Percentiles rank a stretch among this genome's conserved stretches.
Evolutionary conservation across 2,113 vertebrate genomes (phyloP).

Genomic region (Alosa alosa): DNA sequence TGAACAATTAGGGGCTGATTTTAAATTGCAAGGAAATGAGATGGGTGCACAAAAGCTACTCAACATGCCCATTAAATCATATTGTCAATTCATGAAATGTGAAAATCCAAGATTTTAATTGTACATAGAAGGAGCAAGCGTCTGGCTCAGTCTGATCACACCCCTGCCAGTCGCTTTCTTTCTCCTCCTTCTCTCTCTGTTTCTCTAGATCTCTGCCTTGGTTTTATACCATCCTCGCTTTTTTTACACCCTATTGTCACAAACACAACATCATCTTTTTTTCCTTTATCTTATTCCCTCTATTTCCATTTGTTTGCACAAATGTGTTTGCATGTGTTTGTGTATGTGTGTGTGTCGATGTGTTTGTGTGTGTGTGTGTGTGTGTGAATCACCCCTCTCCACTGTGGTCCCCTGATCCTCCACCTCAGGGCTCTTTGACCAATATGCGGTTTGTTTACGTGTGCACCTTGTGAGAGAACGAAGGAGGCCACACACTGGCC

Average conservation of each 20-base stretch:
- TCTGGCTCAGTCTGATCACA: not conserved
- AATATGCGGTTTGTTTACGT: conserved; percentile 70
- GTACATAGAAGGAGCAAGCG: not conserved
- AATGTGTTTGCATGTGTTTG: conserved; percentile 24
- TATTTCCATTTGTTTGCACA: conserved; percentile 2
- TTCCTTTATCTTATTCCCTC: conserved; percentile 24
- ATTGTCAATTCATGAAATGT: not conserved
- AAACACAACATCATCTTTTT: not conserved
- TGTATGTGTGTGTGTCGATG: too few species aligned
- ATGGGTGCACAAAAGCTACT: not conserved
- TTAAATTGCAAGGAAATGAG: not conserved
- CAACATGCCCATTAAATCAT: not conserved
- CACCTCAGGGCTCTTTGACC: conserved; percentile 67
- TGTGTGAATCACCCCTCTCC: conserved; percentile 1
- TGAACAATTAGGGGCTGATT: not conserved
- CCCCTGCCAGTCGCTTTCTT: not conserved
- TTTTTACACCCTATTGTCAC: not conserved
- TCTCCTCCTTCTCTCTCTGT: not conserved
- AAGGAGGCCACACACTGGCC: conserved; percentile 59
- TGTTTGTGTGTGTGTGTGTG: not conserved
- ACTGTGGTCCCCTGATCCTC: conserved; percentile 39
- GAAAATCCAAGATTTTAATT: not conserved
- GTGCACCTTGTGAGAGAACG: conserved; percentile 63
- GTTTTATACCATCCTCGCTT: not conserved
- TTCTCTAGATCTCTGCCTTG: not conserved